Evolutionary conservation across 2,113 vertebrate genomes (phyloP).

Genomic region (Origma solitaria): DNA sequence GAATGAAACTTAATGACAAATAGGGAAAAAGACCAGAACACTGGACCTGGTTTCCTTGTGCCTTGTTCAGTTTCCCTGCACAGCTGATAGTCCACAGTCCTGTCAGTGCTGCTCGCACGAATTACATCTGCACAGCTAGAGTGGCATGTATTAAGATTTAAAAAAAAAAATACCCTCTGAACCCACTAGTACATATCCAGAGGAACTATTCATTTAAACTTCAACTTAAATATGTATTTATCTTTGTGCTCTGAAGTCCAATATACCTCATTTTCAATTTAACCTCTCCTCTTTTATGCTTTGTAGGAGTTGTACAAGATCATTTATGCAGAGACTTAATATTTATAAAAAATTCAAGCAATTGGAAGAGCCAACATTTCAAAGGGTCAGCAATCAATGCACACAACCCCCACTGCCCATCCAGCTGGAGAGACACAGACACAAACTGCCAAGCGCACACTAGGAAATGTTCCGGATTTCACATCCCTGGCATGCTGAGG

Average conservation of each 20-base stretch:
- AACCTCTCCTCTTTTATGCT: conserved; percentile 10
- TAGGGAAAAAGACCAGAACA: background rate
- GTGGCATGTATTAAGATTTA: background rate
- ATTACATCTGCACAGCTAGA: background rate
- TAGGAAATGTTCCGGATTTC: background rate
- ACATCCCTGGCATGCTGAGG: background rate
- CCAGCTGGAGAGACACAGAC: background rate
- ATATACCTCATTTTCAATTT: conserved; percentile 5
- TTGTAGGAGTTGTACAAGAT: background rate
- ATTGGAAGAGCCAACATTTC: background rate
- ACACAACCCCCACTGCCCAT: background rate
- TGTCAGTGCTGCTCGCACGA: background rate
- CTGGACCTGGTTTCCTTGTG: background rate
- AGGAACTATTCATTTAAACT: conserved; percentile 20
- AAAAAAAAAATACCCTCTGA: conserved; percentile 9
- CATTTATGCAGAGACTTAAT: background rate
- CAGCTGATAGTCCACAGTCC: background rate
- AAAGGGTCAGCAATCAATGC: background rate
- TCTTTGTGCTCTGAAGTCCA: conserved; percentile 18
- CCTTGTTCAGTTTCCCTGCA: background rate
- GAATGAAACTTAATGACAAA: background rate
- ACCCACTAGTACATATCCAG: background rate
- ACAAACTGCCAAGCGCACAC: background rate
- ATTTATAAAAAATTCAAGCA: background rate
- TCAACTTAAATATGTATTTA: conserved; percentile 6